Conservation (phyloP, 2,888 invertebrate species). For the Melanostoma scalare region DNA sequence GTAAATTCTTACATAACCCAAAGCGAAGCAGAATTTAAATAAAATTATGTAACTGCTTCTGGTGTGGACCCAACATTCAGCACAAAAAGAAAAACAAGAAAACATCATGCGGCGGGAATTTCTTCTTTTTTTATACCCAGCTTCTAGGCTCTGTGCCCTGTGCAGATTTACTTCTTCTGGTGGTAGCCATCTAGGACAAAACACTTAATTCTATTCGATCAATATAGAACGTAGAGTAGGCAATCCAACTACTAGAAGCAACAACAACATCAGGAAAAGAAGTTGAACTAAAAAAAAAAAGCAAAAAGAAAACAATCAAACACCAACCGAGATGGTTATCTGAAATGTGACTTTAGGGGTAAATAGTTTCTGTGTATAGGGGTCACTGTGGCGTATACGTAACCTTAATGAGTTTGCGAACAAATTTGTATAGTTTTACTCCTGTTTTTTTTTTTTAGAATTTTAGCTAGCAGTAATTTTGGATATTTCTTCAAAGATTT, state of each 20-base stretch:
- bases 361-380: constrained; percentile 34
- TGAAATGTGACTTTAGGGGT: constrained; percentile 63
- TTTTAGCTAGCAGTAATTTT: constrained; percentile 15
- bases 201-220: constrained; percentile 52
- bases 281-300: background rate
- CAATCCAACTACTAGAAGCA: constrained; percentile 21
- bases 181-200: constrained; percentile 30
- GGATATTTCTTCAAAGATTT: constrained; percentile 53
- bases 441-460: background rate
- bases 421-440: constrained; percentile 31
- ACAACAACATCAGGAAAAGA: constrained; percentile 24
- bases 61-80: constrained; percentile 50
- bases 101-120: constrained; percentile 51
- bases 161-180: constrained; percentile 58
- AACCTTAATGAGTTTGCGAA: constrained; percentile 61
- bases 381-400: constrained; percentile 68
- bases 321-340: constrained; percentile 66
- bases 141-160: constrained; percentile 32
- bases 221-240: constrained; percentile 53
- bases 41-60: constrained; percentile 66
- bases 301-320: constrained; percentile 58
- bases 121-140: constrained; percentile 23
- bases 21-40: constrained; percentile 64
- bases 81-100: constrained; percentile 33
- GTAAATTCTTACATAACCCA: constrained; percentile 64